phyloP scores from a whole-genome alignment of 2,888 invertebrate genomes.

The Ectemnius lituratus region DNA sequence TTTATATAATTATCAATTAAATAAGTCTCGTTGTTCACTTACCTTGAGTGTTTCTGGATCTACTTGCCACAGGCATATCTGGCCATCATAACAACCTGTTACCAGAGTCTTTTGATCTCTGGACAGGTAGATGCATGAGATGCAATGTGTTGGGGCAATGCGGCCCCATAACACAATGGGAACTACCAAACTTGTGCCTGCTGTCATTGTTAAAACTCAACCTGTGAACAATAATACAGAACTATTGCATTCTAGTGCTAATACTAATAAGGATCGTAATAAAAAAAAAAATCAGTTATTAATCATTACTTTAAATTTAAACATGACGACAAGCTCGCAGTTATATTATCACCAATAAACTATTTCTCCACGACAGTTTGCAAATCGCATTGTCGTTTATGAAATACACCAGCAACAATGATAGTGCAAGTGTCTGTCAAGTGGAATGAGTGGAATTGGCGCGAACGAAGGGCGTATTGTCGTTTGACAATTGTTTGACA shows the following conservation, averaged over 20 bases:
- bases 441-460: no score
- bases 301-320: no score
- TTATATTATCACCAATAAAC: no score
- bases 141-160: constrained; percentile 96
- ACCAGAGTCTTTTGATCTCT: constrained; percentile 94
- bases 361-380: no score
- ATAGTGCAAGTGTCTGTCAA: no score
- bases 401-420: no score
- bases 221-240: constrained; percentile 43
- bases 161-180: constrained; percentile 99
- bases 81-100: constrained; percentile 98
- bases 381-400: no score
- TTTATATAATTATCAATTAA: background rate
- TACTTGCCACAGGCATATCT: constrained; percentile 97
- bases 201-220: constrained; percentile 80
- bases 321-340: no score
- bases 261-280: no score
- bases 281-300: no score
- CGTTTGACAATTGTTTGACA: no score
- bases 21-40: constrained; percentile 33
- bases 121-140: constrained; percentile 95
- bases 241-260: background rate
- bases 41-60: constrained; percentile 88
- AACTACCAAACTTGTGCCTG: constrained; percentile 94
- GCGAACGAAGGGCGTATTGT: no score